These are phyloP conservation scores for Aphrocallistes beatrix DNA, from an alignment of 37 sponge, comb jelly and placozoan genomes.

Conservation along the genomic window DNA sequence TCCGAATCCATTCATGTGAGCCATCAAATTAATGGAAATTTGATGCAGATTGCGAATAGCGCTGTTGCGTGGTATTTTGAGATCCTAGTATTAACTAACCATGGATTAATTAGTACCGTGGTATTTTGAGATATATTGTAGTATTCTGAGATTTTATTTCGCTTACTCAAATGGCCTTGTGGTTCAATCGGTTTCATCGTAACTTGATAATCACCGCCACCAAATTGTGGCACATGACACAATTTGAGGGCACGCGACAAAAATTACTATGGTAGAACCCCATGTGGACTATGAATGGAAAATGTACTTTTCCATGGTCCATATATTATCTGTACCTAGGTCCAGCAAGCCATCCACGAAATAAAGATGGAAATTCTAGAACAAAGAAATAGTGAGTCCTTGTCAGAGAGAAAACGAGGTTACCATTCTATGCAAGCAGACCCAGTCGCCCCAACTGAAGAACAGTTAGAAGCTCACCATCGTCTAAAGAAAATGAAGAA, in stretches of 20 bases:
- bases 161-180: too few species aligned
- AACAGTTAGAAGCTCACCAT: conserved; percentile 84
- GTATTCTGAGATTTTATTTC: too few species aligned
- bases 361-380: conserved; percentile 34
- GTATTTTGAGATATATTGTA: too few species aligned
- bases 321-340: background rate
- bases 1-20: too few species aligned
- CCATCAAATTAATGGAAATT: background rate
- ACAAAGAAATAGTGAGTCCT: conserved; percentile 37
- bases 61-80: too few species aligned
- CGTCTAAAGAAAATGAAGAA: conserved; percentile 48
- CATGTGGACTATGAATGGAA: background rate
- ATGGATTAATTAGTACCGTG: too few species aligned
- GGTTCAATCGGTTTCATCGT: too few species aligned
- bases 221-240: too few species aligned
- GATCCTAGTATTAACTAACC: too few species aligned
- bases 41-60: background rate
- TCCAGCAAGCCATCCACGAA: background rate
- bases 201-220: too few species aligned
- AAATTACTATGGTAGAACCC: too few species aligned
- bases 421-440: conserved; percentile 86
- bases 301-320: background rate
- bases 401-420: conserved; percentile 80
- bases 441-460: conserved; percentile 61
- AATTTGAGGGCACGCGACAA: too few species aligned